Conservation (phyloP, 2,888 invertebrate species). For the Mimachlamys varia region DNA sequence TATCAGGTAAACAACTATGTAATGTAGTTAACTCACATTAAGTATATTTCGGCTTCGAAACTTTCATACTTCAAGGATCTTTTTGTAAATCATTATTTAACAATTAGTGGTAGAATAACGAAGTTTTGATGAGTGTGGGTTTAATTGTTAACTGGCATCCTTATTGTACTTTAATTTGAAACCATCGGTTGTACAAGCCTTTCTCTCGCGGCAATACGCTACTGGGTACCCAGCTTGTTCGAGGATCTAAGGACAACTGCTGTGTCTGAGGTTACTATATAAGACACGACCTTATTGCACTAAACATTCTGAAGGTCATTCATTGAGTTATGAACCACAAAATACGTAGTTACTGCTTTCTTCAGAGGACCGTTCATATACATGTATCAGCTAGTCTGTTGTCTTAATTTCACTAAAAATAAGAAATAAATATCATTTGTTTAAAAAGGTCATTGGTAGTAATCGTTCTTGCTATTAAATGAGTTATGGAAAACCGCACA, state of each 20-base stretch:
- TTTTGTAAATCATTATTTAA: no score
- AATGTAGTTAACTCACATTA: no score
- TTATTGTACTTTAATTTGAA: no score
- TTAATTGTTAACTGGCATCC: no score
- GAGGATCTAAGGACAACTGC: not conserved
- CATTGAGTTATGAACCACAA: not conserved
- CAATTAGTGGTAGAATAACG: not conserved
- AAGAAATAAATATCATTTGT: not conserved
- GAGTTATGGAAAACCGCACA: not conserved
- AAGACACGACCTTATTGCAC: not conserved
- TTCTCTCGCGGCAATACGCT: not conserved
- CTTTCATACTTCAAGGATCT: no score
- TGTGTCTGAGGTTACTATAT: not conserved
- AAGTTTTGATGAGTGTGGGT: not conserved
- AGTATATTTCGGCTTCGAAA: no score
- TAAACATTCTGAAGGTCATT: not conserved
- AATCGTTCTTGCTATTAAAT: not conserved
- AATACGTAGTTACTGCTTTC: not conserved
- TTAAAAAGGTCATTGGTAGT: not conserved
- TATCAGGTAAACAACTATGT: no score
- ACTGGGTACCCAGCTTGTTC: not conserved
- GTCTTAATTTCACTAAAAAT: not conserved
- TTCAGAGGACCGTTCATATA: not conserved
- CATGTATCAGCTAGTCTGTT: not conserved
- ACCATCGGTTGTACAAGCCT: not conserved